Percentiles rank a stretch among this genome's conserved stretches.
These are phyloP conservation scores for Crioceris asparagi DNA, from an alignment of 2,888 invertebrate genomes.

Conservation along the genomic window DNA sequence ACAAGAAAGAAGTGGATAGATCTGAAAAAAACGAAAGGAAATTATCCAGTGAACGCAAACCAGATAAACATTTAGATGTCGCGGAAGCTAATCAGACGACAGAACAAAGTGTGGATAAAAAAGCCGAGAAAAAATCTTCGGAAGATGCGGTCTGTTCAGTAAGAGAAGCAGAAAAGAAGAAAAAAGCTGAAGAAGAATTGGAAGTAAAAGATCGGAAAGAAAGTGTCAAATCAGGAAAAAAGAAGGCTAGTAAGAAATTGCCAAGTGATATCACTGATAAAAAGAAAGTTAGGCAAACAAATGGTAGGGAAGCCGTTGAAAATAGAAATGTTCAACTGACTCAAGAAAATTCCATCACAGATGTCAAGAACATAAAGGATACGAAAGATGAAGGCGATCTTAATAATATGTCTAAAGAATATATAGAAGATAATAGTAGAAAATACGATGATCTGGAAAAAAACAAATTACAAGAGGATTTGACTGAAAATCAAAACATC, in stretches of 20 bases:
- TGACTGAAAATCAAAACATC: too few species aligned
- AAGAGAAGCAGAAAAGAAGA: slow-evolving; percentile 9
- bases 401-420: slow-evolving; percentile 1
- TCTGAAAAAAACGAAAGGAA: slow-evolving; percentile 4
- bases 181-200: slow-evolving; percentile 9
- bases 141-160: slow-evolving; percentile 13
- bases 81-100: background rate
- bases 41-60: background rate
- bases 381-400: background rate
- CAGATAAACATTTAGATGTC: background rate
- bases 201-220: slow-evolving; percentile 10
- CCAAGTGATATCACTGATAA: slow-evolving; percentile 18
- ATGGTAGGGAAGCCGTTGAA: slow-evolving; percentile 13
- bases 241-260: slow-evolving; percentile 14
- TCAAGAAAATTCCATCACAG: slow-evolving; percentile 14
- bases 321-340: slow-evolving; percentile 19
- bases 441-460: slow-evolving; percentile 3
- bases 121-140: background rate
- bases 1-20: slow-evolving; percentile 12
- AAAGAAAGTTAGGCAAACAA: slow-evolving; percentile 18
- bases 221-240: slow-evolving; percentile 16
- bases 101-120: slow-evolving; percentile 10
- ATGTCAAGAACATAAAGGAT: background rate
- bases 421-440: background rate
- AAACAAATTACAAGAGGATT: background rate